A percentile compares a stretch with the other conserved stretches of the same genome.
Evolutionary conservation across 2,797 vertebrate species (phyloP).

Genomic region (Streptopelia turtur): DNA sequence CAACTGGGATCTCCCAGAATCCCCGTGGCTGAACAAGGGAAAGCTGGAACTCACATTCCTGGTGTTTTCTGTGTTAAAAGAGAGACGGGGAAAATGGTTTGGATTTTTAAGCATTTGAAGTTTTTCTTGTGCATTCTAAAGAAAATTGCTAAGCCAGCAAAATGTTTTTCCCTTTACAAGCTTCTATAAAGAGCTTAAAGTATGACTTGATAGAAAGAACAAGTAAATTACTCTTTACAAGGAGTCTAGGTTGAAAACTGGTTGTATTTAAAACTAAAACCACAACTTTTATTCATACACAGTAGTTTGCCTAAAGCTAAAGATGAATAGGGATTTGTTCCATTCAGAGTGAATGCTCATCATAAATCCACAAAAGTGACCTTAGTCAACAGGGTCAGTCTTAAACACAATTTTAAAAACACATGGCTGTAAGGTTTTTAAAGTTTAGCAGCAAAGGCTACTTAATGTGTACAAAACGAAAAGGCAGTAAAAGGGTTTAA

Average conservation of each 20-base stretch:
- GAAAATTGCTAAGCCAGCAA: background rate
- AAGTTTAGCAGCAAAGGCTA: background rate
- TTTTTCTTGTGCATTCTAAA: background rate
- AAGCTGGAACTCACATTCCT: background rate
- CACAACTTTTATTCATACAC: background rate
- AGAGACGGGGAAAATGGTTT: background rate
- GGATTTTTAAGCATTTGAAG: background rate
- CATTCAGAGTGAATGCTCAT: accelerated
- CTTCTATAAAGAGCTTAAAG: background rate
- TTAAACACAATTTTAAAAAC: background rate
- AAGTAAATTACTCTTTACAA: background rate
- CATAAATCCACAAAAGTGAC: background rate
- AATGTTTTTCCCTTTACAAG: background rate
- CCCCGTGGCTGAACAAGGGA: background rate
- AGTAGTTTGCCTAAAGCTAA: background rate
- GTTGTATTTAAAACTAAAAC: background rate
- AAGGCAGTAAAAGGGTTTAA: background rate
- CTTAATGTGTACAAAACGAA: background rate
- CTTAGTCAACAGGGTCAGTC: background rate
- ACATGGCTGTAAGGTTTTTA: background rate
- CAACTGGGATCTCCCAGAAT: background rate
- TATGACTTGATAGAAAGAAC: background rate
- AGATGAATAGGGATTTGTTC: background rate
- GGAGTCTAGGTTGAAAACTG: background rate
- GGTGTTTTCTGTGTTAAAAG: background rate